Conservation (phyloP, 2,888 invertebrate genomes). For the Siphonodentalium dalli region DNA sequence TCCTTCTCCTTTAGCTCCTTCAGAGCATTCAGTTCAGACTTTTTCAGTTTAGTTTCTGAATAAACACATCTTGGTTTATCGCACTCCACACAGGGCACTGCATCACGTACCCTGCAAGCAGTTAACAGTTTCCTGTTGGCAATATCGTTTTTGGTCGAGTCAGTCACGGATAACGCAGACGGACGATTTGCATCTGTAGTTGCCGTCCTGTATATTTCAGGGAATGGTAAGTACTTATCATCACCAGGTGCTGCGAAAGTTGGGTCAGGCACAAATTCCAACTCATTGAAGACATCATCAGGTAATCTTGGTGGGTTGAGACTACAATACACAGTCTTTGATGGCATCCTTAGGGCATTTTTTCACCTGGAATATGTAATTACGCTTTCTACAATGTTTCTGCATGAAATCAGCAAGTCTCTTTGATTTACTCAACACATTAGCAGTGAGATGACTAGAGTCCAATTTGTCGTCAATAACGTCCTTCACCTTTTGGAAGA, state of each 20-base stretch:
- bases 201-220: neutral
- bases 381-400: constrained; percentile 6
- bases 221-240: neutral
- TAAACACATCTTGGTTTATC: neutral
- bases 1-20: neutral
- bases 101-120: neutral
- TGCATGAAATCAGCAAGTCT: constrained; percentile 6
- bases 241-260: neutral
- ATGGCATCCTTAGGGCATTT: constrained; percentile 12
- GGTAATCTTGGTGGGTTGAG: constrained; percentile 2
- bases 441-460: neutral
- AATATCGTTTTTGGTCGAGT: neutral
- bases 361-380: constrained; percentile 21
- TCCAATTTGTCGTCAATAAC: neutral
- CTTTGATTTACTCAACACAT: neutral
- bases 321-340: constrained; percentile 11
- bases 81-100: constrained; percentile 3
- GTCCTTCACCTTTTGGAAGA: neutral
- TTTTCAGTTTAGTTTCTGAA: neutral
- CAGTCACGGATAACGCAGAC: neutral
- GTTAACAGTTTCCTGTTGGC: neutral
- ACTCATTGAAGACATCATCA: neutral
- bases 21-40: too few species aligned
- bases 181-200: neutral
- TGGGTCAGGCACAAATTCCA: constrained; percentile 3